A percentile compares a stretch with the other conserved stretches of the same genome.
Evolutionary conservation across 2,888 invertebrate genomes (phyloP).

Genomic region (Glaucopsyche alexis): DNA sequence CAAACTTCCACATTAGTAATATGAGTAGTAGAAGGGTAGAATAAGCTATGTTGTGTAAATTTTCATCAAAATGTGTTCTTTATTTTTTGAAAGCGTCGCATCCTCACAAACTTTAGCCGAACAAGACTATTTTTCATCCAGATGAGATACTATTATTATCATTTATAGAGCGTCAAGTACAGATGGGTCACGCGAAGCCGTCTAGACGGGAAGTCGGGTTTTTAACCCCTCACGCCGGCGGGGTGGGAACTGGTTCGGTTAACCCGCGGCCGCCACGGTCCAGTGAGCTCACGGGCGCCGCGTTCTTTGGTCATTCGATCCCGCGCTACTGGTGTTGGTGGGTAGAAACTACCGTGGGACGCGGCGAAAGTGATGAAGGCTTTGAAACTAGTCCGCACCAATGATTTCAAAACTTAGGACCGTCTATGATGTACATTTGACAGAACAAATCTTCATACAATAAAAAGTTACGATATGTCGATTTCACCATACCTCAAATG

Average conservation of each 20-base stretch:
- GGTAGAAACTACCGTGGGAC: not conserved
- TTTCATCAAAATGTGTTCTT: too few species aligned
- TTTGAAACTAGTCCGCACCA: not conserved
- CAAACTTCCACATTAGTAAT: too few species aligned
- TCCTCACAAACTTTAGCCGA: too few species aligned
- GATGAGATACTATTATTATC: conserved; percentile 39
- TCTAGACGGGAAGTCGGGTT: conserved; percentile 60
- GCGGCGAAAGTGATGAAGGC: not conserved
- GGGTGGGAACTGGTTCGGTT: conserved; percentile 24
- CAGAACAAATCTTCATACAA: too few species aligned
- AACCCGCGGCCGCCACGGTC: not conserved
- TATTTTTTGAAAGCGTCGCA: too few species aligned
- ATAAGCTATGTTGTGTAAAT: too few species aligned
- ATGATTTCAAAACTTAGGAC: too few species aligned
- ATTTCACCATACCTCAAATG: too few species aligned
- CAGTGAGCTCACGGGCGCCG: not conserved
- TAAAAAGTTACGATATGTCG: too few species aligned
- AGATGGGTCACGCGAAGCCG: conserved; percentile 53
- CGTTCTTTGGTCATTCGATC: not conserved
- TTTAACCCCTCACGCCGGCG: conserved; percentile 7
- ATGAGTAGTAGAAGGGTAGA: too few species aligned
- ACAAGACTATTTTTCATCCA: too few species aligned
- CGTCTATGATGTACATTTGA: too few species aligned
- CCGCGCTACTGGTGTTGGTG: not conserved
- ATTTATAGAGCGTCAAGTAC: conserved; percentile 56